Percentiles rank a stretch among this genome's conserved stretches.
Conservation (phyloP, 2,113 vertebrate species). For the Okapia johnstoni region DNA sequence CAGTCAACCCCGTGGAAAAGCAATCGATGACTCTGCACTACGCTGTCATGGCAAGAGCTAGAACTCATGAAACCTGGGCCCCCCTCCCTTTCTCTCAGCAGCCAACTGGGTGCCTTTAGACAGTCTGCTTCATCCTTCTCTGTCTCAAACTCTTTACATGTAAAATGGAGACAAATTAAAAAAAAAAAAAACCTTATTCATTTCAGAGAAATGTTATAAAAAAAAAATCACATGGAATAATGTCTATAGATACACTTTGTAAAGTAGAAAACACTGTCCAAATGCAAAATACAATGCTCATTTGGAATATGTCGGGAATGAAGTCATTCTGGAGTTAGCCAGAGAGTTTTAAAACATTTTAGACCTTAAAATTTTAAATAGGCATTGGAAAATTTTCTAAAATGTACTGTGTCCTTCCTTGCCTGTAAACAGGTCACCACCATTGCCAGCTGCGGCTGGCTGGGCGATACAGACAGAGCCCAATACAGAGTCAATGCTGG, state of each 20-base stretch:
- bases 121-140: neutral
- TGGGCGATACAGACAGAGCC: neutral
- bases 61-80: neutral
- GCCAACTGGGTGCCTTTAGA: neutral
- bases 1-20: neutral
- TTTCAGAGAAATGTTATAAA: neutral
- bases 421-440: neutral
- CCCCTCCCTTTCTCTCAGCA: neutral
- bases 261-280: neutral
- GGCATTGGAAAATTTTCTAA: neutral
- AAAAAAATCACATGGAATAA: neutral
- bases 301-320: neutral
- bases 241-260: neutral
- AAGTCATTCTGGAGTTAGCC: neutral
- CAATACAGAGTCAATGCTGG: neutral
- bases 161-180: neutral
- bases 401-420: neutral
- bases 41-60: neutral
- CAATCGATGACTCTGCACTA: neutral
- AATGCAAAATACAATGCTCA: neutral
- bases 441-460: neutral
- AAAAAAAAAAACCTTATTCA: neutral
- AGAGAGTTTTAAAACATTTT: neutral
- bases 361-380: neutral
- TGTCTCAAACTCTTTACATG: neutral